Evolutionary conservation across 2,797 vertebrate genomes (phyloP).

Genomic region (Labroides dimidiatus): DNA sequence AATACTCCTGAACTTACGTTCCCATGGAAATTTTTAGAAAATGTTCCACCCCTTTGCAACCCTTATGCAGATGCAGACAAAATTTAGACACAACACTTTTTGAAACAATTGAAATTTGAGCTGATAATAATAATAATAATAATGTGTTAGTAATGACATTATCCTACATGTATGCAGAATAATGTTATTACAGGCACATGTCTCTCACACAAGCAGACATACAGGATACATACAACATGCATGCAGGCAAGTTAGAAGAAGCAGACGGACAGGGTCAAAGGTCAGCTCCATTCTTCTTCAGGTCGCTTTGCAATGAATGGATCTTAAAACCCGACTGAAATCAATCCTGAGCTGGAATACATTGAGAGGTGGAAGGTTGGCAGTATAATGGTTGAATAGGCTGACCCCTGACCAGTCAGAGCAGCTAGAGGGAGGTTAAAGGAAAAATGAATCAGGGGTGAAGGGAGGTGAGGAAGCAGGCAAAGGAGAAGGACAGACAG

Average conservation of each 20-base stretch:
- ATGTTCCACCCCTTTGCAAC: no score
- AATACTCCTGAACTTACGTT: no score
- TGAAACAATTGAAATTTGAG: neutral
- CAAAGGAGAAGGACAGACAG: conserved; percentile 65
- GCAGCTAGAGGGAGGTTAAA: conserved; percentile 10
- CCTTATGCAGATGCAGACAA: no score
- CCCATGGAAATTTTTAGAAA: no score
- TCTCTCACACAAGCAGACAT: conserved; percentile 11
- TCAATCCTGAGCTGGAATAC: conserved; percentile 42
- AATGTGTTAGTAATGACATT: conserved; percentile 9
- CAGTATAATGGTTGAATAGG: conserved; percentile 40
- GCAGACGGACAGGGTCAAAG: conserved; percentile 61
- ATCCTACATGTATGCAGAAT: neutral
- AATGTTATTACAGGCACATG: neutral
- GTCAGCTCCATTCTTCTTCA: conserved; percentile 62
- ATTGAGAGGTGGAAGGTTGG: conserved; percentile 30
- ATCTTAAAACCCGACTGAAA: conserved; percentile 27
- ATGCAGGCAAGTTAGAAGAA: conserved; percentile 43
- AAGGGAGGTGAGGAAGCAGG: neutral
- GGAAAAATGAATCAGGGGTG: conserved; percentile 24
- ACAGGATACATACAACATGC: conserved; percentile 40
- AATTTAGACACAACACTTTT: neutral
- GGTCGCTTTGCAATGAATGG: conserved; percentile 7
- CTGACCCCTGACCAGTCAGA: conserved; percentile 67
- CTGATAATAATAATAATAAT: conserved; percentile 12